phyloP scores from a whole-genome alignment of 2,888 invertebrate genomes.

The Mycogona germanica region DNA sequence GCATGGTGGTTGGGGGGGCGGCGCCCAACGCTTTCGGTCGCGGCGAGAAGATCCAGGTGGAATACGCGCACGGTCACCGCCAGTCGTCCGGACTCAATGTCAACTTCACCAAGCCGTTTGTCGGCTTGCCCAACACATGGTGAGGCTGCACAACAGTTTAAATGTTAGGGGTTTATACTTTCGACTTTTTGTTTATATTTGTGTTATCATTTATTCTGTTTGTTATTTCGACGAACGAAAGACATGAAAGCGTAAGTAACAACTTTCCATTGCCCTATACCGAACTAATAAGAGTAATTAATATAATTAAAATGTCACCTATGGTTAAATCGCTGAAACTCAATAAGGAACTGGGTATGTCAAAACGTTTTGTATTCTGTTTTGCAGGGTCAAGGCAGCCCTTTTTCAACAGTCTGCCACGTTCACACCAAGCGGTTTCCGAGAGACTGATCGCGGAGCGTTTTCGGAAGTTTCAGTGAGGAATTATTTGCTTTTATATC shows the following conservation, averaged over 20 bases:
- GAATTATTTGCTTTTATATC: conserved; percentile 9
- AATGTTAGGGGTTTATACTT: neutral
- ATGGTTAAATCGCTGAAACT: no score
- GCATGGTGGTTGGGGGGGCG: conserved; percentile 53
- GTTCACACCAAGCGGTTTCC: conserved; percentile 70
- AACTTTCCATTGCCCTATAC: no score
- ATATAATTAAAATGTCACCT: no score
- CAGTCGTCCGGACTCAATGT: conserved; percentile 68
- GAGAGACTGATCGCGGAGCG: conserved; percentile 62
- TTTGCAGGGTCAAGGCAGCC: conserved; percentile 50
- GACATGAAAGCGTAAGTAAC: no score
- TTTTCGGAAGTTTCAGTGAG: conserved; percentile 53
- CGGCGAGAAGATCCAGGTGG: conserved; percentile 64
- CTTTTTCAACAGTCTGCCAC: conserved; percentile 64
- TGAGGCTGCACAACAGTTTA: conserved; percentile 21
- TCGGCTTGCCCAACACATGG: conserved; percentile 37
- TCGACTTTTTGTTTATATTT: neutral
- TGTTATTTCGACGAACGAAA: no score
- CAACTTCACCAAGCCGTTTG: conserved; percentile 70
- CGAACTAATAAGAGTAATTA: no score
- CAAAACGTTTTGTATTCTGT: neutral
- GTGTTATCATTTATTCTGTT: no score
- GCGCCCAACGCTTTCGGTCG: conserved; percentile 76
- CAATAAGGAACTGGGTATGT: no score
- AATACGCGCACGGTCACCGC: conserved; percentile 74